Conservation (phyloP, 2,888 invertebrate genomes). For the Tipula vernalis region DNA sequence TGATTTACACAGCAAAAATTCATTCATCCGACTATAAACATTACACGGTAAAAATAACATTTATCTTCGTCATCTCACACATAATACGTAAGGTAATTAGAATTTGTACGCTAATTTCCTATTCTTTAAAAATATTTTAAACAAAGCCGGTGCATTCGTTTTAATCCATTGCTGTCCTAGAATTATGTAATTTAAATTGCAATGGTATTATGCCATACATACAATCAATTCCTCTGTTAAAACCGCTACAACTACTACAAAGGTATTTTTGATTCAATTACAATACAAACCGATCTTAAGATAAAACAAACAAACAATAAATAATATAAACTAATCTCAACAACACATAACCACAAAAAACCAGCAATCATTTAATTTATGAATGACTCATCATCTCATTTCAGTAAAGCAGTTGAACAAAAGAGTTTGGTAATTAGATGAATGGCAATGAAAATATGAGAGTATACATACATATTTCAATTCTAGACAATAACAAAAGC, state of each 20-base stretch:
- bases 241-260: background rate
- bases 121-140: too few relatives aligned
- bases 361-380: background rate
- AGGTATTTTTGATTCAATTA: background rate
- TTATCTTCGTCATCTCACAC: too few relatives aligned
- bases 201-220: too few relatives aligned
- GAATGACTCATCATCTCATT: background rate
- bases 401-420: background rate
- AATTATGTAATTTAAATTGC: too few relatives aligned
- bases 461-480: background rate
- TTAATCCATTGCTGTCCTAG: too few relatives aligned
- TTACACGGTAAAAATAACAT: too few relatives aligned
- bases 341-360: background rate
- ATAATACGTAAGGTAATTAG: too few relatives aligned
- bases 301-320: background rate
- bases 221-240: background rate
- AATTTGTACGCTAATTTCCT: too few relatives aligned
- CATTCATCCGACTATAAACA: too few relatives aligned
- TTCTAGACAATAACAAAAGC: background rate
- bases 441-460: background rate
- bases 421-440: background rate
- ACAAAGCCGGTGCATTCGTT: too few relatives aligned
- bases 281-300: background rate
- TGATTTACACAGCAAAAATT: too few relatives aligned
- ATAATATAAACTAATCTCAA: background rate